Evolutionary conservation across 2,113 vertebrate species (phyloP).

Genomic region (Pseudopodoces humilis): DNA sequence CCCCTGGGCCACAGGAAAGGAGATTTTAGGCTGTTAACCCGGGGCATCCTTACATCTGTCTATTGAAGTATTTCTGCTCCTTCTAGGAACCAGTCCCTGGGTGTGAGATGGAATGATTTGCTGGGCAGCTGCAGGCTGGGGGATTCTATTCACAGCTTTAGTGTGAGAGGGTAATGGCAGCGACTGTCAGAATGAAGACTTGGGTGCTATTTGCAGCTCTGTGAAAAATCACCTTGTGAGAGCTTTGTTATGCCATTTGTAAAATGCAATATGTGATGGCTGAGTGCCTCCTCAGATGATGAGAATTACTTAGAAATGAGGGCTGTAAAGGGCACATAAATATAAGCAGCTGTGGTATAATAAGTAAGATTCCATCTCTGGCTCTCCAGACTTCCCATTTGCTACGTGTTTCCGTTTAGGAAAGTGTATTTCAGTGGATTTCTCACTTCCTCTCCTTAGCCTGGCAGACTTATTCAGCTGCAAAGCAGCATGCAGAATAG

Average conservation of each 20-base stretch:
- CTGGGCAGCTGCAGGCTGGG: neutral
- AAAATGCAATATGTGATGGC: constrained; percentile 29
- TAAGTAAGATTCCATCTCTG: constrained; percentile 37
- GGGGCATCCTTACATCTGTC: neutral
- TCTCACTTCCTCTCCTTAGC: neutral
- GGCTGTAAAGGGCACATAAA: constrained; percentile 60
- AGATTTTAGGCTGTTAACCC: neutral
- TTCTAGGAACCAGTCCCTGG: neutral
- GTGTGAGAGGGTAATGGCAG: constrained; percentile 13
- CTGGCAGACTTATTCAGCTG: neutral
- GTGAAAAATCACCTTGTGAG: constrained; percentile 50
- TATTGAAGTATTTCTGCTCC: constrained; percentile 2
- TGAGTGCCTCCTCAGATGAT: constrained; percentile 44
- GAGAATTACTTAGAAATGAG: constrained; percentile 57
- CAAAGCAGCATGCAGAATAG: neutral
- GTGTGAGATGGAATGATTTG: neutral
- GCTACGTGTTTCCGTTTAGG: neutral
- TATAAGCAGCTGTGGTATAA: constrained; percentile 53
- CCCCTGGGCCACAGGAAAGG: neutral
- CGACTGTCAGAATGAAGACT: constrained; percentile 36
- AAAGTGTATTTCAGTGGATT: neutral
- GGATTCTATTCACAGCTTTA: constrained; percentile 30
- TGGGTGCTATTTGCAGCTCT: constrained; percentile 34
- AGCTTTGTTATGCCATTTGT: constrained; percentile 55
- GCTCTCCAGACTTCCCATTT: constrained; percentile 8